Conservation (phyloP, 1,140 invertebrate species). For the Eurytemora carolleeae region DNA sequence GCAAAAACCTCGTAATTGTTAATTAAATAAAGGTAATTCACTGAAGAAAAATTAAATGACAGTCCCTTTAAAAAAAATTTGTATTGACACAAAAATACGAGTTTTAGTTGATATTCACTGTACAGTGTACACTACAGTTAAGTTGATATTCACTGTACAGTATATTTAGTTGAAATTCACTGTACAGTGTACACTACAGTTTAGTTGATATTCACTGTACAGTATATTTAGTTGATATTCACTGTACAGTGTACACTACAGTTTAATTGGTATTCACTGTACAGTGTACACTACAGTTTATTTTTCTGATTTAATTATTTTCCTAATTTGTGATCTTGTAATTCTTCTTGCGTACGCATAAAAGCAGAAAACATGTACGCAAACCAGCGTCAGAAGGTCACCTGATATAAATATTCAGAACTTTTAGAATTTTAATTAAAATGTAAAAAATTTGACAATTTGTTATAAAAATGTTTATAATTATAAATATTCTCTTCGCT, state of each 20-base stretch:
- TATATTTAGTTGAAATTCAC: not conserved
- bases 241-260: not conserved
- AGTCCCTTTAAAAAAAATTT: no score
- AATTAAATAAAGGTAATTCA: no score
- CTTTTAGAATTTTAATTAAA: no score
- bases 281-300: not conserved
- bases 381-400: not conserved
- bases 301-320: not conserved
- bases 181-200: not conserved
- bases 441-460: no score
- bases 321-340: not conserved
- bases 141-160: not conserved
- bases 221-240: not conserved
- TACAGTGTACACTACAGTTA: not conserved
- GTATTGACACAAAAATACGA: no score
- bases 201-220: not conserved
- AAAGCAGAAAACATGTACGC: not conserved
- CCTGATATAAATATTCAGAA: no score
- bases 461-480: no score
- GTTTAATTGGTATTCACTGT: not conserved
- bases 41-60: no score
- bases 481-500: no score
- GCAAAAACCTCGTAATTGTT: no score
- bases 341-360: not conserved
- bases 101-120: not conserved